Percentiles rank a stretch among this genome's conserved stretches.
These are phyloP conservation scores for Sigmodon hispidus DNA, from an alignment of 2,113 vertebrate species.

Conservation along the genomic window DNA sequence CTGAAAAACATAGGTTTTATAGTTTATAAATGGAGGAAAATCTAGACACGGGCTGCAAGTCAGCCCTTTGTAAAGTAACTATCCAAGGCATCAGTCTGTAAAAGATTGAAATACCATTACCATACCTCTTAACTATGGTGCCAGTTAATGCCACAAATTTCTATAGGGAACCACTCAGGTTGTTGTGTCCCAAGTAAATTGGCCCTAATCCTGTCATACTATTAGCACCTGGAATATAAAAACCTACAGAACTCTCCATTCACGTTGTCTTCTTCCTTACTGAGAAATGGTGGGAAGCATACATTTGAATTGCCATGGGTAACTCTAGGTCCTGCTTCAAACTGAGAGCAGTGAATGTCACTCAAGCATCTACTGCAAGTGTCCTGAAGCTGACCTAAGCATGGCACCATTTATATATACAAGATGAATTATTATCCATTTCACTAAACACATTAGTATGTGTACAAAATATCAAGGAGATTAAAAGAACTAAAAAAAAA, in stretches of 20 bases:
- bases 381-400: not conserved
- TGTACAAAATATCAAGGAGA: not conserved
- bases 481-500: not conserved
- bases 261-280: not conserved
- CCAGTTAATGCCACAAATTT: not conserved
- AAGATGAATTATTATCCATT: not conserved
- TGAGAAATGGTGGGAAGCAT: not conserved
- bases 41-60: not conserved
- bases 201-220: not conserved
- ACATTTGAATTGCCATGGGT: not conserved
- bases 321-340: not conserved
- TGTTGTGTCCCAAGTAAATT: not conserved
- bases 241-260: not conserved
- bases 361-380: not conserved
- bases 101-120: constrained; percentile 5
- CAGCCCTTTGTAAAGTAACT: not conserved
- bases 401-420: not conserved
- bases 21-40: not conserved
- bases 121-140: not conserved
- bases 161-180: not conserved
- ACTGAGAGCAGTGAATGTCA: not conserved
- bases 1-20: not conserved
- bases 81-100: not conserved
- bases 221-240: not conserved
- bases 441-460: not conserved